phyloP scores from a whole-genome alignment of 2,113 vertebrate species.

The Prolemur simus region DNA sequence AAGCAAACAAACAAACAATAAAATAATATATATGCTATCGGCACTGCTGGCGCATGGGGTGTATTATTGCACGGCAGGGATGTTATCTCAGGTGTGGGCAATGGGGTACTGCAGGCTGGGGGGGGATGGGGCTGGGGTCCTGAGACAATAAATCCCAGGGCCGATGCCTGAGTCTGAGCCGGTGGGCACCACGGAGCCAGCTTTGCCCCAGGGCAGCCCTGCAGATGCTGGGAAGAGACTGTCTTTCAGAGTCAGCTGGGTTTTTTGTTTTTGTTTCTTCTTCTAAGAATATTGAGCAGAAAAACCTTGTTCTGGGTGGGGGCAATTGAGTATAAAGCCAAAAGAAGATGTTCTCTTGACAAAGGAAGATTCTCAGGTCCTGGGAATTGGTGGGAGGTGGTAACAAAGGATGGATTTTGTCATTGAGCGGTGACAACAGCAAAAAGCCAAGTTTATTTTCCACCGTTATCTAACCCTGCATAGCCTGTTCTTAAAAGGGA shows the following conservation, averaged over 20 bases:
- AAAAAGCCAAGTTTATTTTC: not conserved
- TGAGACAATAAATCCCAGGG: not conserved
- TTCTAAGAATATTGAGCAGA: not conserved
- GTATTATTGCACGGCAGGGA: not conserved
- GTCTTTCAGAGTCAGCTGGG: not conserved
- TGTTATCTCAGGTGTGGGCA: not conserved
- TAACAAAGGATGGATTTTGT: not conserved
- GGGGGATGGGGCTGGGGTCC: too few relatives aligned
- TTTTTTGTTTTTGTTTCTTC: not conserved
- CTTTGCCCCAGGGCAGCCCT: not conserved
- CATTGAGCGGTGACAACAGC: too few relatives aligned
- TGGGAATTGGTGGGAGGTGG: not conserved
- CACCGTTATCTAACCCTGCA: not conserved
- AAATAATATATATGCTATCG: conserved; percentile 59
- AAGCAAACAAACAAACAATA: conserved; percentile 70
- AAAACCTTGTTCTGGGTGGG: not conserved
- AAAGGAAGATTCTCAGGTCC: not conserved
- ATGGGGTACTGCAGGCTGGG: rapidly evolving
- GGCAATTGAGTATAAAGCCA: not conserved
- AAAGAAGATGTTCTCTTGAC: not conserved
- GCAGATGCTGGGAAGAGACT: not conserved
- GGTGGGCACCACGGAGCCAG: too few relatives aligned
- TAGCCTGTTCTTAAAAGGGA: not conserved
- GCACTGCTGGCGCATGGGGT: not conserved
- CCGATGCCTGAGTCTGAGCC: not conserved